Base-by-base conservation (phyloP, 2,888 invertebrate genomes). In the Eupithecia pulchellata region DNA sequence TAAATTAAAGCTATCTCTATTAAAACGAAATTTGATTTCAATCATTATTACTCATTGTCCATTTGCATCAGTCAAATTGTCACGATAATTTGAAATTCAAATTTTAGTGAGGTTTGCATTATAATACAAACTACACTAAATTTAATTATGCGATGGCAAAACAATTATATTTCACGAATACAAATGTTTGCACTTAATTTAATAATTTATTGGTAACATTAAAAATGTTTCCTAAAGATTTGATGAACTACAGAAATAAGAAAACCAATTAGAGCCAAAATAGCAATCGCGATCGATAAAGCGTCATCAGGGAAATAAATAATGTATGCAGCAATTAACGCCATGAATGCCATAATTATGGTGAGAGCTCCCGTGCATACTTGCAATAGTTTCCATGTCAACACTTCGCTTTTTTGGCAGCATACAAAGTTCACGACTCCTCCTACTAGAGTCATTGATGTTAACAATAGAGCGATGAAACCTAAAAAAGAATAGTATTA, bases 391-490 rank as follows among this genome's bases (percentile, higher is more conserved):
- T 79, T 86, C 61, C 61, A 61, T 25, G 34, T 61, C 8, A 79
- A 72, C 0, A 81, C 34, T 29, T 55, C 57, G 2, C 78, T 30
- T 27, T 71, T 74, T 5, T 66, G 66, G 9, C 80, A 73, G 34
- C 79, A 81, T 13, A 82, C 17, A 2, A 89, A 79, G 60, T 86
- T 84, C 29, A 82, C 14, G 0, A 87, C 14, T 30, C 89, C 91
- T 57, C 87, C 89, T 29, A 89, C 30, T 1, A 91, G 79, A 75
- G 84, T 90, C 0, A 87, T 29, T 3, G 82, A 11, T 2, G 90
- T 87, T 4, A 89, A 73, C 8, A 89, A 6, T 80, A 91, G 74
- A 8, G 90, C 88, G 14, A 86, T 47, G 20, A 90, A 71, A 68
- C 91, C 91, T 91, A 85, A 69, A 90, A 83, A 76, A 73, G 2